Evolutionary conservation across 2,888 invertebrate genomes (phyloP).

Genomic region (Watsonalla binaria): DNA sequence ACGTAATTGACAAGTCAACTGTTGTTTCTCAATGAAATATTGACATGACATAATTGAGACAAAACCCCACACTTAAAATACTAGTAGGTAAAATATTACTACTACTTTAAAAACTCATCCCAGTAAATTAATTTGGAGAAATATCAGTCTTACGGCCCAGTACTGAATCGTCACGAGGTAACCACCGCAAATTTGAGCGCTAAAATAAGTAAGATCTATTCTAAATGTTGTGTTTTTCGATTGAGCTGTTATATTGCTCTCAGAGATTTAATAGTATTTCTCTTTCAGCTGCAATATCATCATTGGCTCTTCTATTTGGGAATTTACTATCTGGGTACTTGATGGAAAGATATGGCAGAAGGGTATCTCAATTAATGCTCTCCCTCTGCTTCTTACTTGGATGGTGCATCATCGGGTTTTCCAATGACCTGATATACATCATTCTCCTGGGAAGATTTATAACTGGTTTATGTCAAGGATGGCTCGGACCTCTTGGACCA

Average conservation of each 20-base stretch:
- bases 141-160: no score
- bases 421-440: constrained; percentile 57
- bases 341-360: constrained; percentile 80
- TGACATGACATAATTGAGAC: no score
- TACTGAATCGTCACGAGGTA: neutral
- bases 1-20: no score
- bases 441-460: constrained; percentile 77
- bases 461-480: constrained; percentile 78
- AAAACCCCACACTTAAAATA: no score
- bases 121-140: no score
- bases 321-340: constrained; percentile 79
- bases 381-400: constrained; percentile 76
- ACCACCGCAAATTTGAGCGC: neutral
- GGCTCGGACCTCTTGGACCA: constrained; percentile 76
- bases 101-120: no score
- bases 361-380: constrained; percentile 70
- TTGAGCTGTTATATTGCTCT: no score
- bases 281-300: constrained; percentile 81
- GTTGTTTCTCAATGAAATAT: no score
- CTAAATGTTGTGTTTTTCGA: constrained; percentile 13
- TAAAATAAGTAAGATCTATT: constrained; percentile 2
- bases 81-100: no score
- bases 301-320: constrained; percentile 80
- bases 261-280: no score
- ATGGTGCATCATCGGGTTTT: constrained; percentile 78